Evolutionary conservation across 2,113 vertebrate species (phyloP), one percentile per base, ranked within the genome.

Genomic region (Riparia riparia): DNA sequence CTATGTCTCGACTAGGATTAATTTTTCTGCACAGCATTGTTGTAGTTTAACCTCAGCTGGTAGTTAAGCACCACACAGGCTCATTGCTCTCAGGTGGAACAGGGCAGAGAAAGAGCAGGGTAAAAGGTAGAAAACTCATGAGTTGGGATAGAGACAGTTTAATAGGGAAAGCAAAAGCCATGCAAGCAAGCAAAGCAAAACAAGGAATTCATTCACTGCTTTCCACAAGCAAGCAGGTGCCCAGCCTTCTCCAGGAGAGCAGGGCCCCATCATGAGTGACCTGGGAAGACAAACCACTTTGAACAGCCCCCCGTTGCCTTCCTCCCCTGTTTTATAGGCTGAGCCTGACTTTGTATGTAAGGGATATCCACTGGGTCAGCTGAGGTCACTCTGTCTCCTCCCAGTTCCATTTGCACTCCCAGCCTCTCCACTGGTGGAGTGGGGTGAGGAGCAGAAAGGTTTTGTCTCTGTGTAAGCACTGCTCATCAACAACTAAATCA

Each of bases 151-250:
- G 60, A n/a, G 20, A 74, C 17, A 14, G 20, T 26, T 82, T 54
- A 69, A 34, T 1, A 21, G 13, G 18, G 17, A 61, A 73, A 81
- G 18, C 31, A 86, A 61, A 74, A 61, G 17, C 34, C 18, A 41
- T 0, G 0, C 17, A 47, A 12, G 9, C n/a, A 65, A 41, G 29
- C 45, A 73, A 66, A 80, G 34, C 25, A 37, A 47, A 72, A 22
- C n/a, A 37, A 49, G 54, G 18, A 54, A n/a, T 49, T 42, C 1
- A 44, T 29, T 61, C 22, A 14, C 41, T 37, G 7, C 41, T 81
- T 54, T 45, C 54, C 51, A 58, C 4, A 19, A 41, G 18, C 47
- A 49, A 14, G 7, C 25, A 82, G 54, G 8, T 53, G 45, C 9
- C 45, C 41, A 54, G 53, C 26, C 60, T 20, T 24, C 26, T 42